These are phyloP conservation scores for Athripsodes cinereus DNA, from an alignment of 2,888 invertebrate genomes.

Conservation along the genomic window DNA sequence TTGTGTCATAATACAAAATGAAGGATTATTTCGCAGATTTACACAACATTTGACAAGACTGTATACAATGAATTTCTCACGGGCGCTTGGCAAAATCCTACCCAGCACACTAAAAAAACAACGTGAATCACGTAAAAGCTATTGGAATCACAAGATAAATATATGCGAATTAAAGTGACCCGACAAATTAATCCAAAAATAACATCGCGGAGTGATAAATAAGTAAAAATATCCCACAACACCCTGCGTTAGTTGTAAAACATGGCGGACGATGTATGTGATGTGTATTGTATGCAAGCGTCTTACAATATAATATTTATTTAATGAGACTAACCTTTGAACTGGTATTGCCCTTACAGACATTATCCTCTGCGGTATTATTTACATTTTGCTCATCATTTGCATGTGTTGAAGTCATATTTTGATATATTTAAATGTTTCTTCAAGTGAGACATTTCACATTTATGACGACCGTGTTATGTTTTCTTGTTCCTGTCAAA, in stretches of 20 bases:
- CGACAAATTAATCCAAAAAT: no score
- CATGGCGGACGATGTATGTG: slow-evolving; percentile 42
- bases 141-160: no score
- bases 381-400: slow-evolving; percentile 52
- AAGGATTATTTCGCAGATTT: no score
- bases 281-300: slow-evolving; percentile 5
- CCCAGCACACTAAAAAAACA: no score
- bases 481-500: slow-evolving; percentile 51
- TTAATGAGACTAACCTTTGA: background rate
- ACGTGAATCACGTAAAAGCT: no score
- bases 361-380: slow-evolving; percentile 44
- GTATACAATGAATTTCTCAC: no score
- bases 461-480: slow-evolving; percentile 42
- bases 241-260: slow-evolving; percentile 39
- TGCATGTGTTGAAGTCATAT: slow-evolving; percentile 48
- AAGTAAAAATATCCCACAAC: slow-evolving; percentile 29
- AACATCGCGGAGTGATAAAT: background rate
- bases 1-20: no score
- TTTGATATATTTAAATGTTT: slow-evolving; percentile 47
- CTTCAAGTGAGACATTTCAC: slow-evolving; percentile 39
- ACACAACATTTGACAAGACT: no score
- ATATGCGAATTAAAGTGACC: no score
- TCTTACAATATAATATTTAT: slow-evolving; percentile 26
- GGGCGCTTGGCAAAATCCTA: no score
- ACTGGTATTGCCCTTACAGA: slow-evolving; percentile 40